Percentiles rank a stretch among this genome's conserved stretches.
Conservation (phyloP, 2,797 vertebrate species). For the Epinephelus malabaricus region DNA sequence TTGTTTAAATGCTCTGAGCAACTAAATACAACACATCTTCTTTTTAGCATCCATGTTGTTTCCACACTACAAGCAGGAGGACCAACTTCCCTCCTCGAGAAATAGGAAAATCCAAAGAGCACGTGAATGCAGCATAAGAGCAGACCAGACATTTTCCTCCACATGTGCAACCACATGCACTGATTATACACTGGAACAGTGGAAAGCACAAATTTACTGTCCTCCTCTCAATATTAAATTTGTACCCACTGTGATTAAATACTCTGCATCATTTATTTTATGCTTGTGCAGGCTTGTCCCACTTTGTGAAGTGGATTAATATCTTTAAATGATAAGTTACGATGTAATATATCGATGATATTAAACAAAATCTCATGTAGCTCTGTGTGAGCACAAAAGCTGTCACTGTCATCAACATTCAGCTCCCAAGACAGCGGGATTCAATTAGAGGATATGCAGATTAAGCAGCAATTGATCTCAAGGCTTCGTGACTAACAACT, state of each 20-base stretch:
- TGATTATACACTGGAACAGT: not conserved
- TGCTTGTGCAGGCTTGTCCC: not conserved
- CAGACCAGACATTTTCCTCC: no score
- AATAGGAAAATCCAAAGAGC: no score
- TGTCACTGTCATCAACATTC: not conserved
- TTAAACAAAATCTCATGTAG: not conserved
- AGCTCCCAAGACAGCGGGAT: not conserved
- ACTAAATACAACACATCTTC: no score
- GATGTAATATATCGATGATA: not conserved
- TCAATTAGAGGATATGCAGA: slow-evolving; percentile 20
- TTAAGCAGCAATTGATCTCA: slow-evolving; percentile 18
- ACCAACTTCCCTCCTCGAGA: no score
- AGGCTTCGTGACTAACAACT: slow-evolving; percentile 19
- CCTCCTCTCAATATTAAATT: not conserved
- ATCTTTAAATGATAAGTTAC: not conserved
- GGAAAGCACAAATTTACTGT: not conserved
- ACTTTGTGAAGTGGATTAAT: not conserved
- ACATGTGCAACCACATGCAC: no score
- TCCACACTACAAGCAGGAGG: no score
- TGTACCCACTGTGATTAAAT: not conserved
- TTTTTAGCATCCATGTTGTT: no score
- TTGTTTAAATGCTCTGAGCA: no score
- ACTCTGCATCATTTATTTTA: no score
- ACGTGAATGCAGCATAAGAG: no score
- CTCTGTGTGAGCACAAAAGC: not conserved